A percentile compares a stretch with the other conserved stretches of the same genome.
These are phyloP conservation scores for Peucedramus taeniatus DNA, from an alignment of 2,113 vertebrate genomes.

Conservation along the genomic window DNA sequence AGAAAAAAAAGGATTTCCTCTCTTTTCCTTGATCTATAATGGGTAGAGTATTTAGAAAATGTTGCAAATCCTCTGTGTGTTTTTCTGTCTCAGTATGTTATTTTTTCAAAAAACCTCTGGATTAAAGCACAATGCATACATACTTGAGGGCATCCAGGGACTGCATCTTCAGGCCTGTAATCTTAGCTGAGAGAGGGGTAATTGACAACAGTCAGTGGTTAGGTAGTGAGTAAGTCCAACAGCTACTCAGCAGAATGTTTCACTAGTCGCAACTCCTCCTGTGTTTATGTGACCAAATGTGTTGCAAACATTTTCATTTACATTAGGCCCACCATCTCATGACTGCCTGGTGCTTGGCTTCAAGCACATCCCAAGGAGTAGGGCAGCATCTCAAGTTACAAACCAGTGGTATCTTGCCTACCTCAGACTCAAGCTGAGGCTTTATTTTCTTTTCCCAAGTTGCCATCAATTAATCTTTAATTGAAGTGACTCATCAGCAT, in stretches of 20 bases:
- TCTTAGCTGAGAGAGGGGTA: background rate
- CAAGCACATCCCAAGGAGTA: background rate
- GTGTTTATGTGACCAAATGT: background rate
- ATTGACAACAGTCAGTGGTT: background rate
- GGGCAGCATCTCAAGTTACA: background rate
- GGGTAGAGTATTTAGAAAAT: background rate
- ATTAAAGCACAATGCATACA: background rate
- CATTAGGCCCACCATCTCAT: background rate
- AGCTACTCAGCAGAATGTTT: background rate
- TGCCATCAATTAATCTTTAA: background rate
- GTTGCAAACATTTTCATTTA: background rate
- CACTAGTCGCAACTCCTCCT: background rate
- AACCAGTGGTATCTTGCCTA: background rate
- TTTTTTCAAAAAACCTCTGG: background rate
- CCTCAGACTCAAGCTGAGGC: background rate
- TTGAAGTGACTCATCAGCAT: background rate
- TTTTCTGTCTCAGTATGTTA: background rate
- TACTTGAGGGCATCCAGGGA: background rate
- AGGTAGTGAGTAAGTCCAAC: background rate
- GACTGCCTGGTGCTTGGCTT: background rate
- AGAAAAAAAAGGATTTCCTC: background rate
- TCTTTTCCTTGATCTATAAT: background rate
- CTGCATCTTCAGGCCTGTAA: background rate
- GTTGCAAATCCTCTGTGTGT: background rate
- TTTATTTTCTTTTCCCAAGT: background rate